Evolutionary conservation across 2,113 vertebrate genomes (phyloP).

Genomic region (Tupaia chinensis): DNA sequence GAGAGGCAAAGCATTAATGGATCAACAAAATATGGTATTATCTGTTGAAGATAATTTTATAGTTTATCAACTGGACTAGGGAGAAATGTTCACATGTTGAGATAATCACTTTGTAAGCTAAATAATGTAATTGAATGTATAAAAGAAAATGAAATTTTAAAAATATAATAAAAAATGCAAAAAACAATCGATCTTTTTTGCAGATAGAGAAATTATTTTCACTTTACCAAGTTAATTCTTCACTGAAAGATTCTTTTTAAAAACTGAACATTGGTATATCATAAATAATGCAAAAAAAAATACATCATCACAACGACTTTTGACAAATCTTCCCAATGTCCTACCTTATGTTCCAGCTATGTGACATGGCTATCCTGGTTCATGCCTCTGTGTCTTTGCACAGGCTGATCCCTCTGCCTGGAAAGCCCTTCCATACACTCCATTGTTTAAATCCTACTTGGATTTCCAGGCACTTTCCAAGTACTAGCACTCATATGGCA

Average conservation of each 20-base stretch:
- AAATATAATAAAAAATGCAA: no score
- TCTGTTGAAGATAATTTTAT: no score
- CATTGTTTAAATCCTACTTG: not conserved
- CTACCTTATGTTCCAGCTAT: not conserved
- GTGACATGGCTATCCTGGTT: not conserved
- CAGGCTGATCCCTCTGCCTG: not conserved
- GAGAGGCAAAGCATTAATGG: no score
- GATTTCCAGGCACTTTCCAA: not conserved
- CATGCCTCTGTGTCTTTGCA: not conserved
- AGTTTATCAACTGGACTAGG: no score
- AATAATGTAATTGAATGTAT: no score
- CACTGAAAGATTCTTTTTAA: not conserved
- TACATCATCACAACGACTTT: not conserved
- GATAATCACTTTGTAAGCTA: no score
- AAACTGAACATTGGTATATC: not conserved
- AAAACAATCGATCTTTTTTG: not conserved
- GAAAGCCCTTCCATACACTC: not conserved
- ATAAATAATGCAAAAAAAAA: slow-evolving; percentile 13
- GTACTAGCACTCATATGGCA: not conserved
- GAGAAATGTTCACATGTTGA: no score
- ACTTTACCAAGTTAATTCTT: not conserved
- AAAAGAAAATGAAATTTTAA: no score
- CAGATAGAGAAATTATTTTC: not conserved
- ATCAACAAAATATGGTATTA: no score
- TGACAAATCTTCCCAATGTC: not conserved